These are phyloP conservation scores for Phataginus tricuspis DNA, from an alignment of 2,797 vertebrate genomes.

Conservation along the genomic window DNA sequence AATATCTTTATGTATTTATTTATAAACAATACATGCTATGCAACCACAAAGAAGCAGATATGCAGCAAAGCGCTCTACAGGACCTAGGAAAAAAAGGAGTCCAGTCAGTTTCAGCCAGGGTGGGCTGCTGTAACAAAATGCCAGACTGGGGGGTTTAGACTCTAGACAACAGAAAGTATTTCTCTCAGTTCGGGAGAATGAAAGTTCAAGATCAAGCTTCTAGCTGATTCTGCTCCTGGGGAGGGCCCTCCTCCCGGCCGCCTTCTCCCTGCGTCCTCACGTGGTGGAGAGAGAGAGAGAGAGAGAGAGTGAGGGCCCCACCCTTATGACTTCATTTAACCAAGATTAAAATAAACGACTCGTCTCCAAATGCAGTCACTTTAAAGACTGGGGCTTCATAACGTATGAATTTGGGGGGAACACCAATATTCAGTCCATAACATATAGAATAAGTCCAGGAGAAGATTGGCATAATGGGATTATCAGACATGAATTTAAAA, in stretches of 20 bases:
- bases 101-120: background rate
- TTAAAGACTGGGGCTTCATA: background rate
- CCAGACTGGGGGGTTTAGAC: background rate
- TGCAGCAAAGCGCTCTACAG: background rate
- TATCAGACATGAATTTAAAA: background rate
- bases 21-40: background rate
- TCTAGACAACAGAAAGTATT: background rate
- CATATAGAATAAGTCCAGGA: background rate
- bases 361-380: background rate
- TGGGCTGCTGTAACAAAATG: too few relatives aligned
- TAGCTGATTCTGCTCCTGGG: background rate
- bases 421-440: background rate
- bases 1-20: background rate
- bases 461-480: background rate
- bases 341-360: background rate
- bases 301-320: background rate
- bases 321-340: background rate
- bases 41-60: background rate
- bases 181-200: background rate
- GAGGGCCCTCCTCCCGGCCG: background rate
- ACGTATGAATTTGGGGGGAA: background rate
- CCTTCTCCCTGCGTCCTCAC: background rate
- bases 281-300: too few relatives aligned
- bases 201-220: background rate
- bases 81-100: too few relatives aligned